Evolutionary conservation across 2,113 vertebrate genomes (phyloP), one percentile per base, ranked within the genome.

Genomic region (Platysteira castanea): DNA sequence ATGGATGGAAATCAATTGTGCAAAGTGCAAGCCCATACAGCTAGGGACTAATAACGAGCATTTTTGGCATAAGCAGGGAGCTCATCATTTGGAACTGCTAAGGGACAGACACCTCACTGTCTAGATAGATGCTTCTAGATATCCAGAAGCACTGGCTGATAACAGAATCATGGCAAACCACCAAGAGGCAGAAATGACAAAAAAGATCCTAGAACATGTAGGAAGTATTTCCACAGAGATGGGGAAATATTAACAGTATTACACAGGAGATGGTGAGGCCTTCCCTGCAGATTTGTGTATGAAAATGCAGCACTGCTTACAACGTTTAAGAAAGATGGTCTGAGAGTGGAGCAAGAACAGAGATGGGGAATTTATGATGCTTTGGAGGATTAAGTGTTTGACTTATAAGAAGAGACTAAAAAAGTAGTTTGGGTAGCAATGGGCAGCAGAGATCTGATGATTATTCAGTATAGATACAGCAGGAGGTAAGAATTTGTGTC

Each of bases 1-100:
- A 84, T 2, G 19, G 80, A 92, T 89, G 86, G 76, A 93, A 95
- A 95, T 93, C 91, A 97, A 91, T 71, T 81, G 91, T 78, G 73
- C 86, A 56, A 90, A 89, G 35, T 92, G 68, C 64, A 86, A 81
- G 56, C 76, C 53, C 8, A 24, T 27, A 60, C 35, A 75, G 24
- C 76, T 59, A 70, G 44, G 64, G 83, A 95, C 68, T 84, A 84
- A 89, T 84, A 92, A 95, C 60, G 73, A 95, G 47, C n/a, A 56
- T 54, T 81, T 73, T 46, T 93, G 79, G n/a, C 41, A 61, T 74
- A 74, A 90, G 68, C 42, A 89, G 56, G 59, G 88, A 87, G 22
- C 39, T 95, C 73, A 81, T 87, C 49, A 68, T 56, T 53, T 82
- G 35, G 47, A 93, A 67, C 28, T 39, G 59, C 46, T 37, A 63